A percentile compares a stretch with the other conserved stretches of the same genome.
phyloP scores from a whole-genome alignment of 1,140 invertebrate genomes.

The Ectropis grisescens region DNA sequence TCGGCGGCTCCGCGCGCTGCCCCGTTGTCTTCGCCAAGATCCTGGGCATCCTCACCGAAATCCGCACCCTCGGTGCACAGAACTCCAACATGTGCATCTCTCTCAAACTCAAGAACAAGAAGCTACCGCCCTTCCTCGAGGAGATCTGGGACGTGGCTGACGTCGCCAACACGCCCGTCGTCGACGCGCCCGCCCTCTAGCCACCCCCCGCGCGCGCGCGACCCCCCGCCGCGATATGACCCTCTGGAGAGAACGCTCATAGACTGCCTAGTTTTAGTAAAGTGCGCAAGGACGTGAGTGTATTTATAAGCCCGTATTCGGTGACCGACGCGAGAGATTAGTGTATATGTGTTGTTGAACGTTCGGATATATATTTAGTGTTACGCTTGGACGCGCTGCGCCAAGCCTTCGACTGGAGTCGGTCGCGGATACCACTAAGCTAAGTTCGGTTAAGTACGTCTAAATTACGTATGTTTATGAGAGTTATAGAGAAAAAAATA shows the following conservation, averaged over 20 bases:
- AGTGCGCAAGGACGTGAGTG: conserved; percentile 43
- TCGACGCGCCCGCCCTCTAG: conserved; percentile 34
- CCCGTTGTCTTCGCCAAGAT: conserved; percentile 91
- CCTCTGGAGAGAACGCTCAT: conserved; percentile 56
- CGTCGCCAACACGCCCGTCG: conserved; percentile 53
- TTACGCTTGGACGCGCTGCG: conserved; percentile 26
- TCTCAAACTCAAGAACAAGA: conserved; percentile 94
- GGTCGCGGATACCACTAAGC: conserved; percentile 52
- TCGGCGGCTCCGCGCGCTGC: conserved; percentile 76
- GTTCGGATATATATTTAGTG: conserved; percentile 66
- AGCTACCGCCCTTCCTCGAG: conserved; percentile 92
- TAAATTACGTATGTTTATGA: conserved; percentile 52
- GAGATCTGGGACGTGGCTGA: conserved; percentile 94
- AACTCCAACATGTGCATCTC: conserved; percentile 97
- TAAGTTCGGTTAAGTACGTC: conserved; percentile 48
- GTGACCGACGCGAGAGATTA: conserved; percentile 57
- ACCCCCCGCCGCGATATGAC: conserved; percentile 3
- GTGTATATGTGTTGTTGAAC: conserved; percentile 69
- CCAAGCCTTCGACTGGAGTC: conserved; percentile 40
- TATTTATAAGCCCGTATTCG: conserved; percentile 53
- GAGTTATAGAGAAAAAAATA: conserved; percentile 57
- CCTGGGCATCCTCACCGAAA: conserved; percentile 91
- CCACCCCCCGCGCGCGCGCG: conserved; percentile 16
- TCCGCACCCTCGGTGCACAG: conserved; percentile 94
- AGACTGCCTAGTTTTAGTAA: conserved; percentile 68